Evolutionary conservation across 1,140 invertebrate genomes (phyloP).

Genomic region (Brachystomella parvula): DNA sequence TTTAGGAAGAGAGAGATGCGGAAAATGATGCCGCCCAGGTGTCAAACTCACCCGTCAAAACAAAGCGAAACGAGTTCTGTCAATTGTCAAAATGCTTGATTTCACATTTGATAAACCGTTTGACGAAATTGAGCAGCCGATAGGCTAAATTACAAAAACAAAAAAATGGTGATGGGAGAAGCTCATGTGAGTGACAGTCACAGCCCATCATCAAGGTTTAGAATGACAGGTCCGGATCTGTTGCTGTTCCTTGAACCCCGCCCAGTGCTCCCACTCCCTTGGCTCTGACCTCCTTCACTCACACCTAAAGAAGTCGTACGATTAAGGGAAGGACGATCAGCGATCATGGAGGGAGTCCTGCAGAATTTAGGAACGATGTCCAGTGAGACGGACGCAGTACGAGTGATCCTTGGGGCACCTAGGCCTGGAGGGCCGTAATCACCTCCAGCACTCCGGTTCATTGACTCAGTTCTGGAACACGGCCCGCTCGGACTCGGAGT

Average conservation of each 20-base stretch:
- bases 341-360: neutral
- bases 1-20: neutral
- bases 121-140: neutral
- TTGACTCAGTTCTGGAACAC: slow-evolving; percentile 3
- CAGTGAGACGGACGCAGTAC: neutral
- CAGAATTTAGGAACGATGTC: neutral
- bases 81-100: neutral
- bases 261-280: neutral
- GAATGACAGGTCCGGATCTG: neutral
- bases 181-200: neutral
- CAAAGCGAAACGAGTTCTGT: no score
- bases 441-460: neutral
- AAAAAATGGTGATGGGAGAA: neutral
- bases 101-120: neutral
- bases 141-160: neutral
- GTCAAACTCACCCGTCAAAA: neutral
- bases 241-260: neutral
- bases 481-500: neutral
- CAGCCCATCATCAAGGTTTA: slow-evolving; percentile 4
- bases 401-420: neutral
- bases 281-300: neutral
- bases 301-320: neutral
- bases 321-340: neutral
- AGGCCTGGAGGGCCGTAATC: neutral
- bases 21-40: neutral